Base-by-base conservation (phyloP, 2,888 invertebrate genomes). In the Drosophila melanocephala region DNA sequence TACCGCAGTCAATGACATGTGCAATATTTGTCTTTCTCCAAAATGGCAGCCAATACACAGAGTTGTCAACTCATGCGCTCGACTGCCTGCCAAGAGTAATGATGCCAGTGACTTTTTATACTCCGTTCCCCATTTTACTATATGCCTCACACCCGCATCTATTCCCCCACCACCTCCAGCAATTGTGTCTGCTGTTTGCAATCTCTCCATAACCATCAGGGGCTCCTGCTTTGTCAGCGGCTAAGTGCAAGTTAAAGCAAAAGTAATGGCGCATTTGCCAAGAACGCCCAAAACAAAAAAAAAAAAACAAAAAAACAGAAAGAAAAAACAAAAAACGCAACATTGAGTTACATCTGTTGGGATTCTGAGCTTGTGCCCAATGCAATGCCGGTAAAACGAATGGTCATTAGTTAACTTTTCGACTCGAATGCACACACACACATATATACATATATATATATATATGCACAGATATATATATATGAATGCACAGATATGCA, bases 211-310 rank as follows among this genome's bases (percentile, higher is more conserved):
- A 19, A 39, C 33, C 68, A 39, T 55, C 22, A 32, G 39, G 37
- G 55, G 68, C 83, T 78, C 66, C 44, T 79, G 79, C 85, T 84
- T 87, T 84, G 82, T 84, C 85, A 83, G 83, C 87, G 84, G 76
- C 84, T 85, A 85, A 84, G 85, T 84, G 84, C 81, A 83, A 85
- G 75, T 87, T 78, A 83, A 87, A 85, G 85, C 78, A 87, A 87
- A 87, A 85, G 73, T 85, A 84, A 84, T 87, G 83, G 74, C 73
- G 68, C 80, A 80, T 67, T 64, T 67, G 72, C 64, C 70, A 28
- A 39, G 39, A 37, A 57, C 28, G 57, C 56, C 28, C 56, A 52
- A 32, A 30, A 53, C 37, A 52, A 32, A n/a, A 12, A 4, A 28
- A 0, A 10, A 9, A 5, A 30, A 52, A 16, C 9, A n/a, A 32